Base-by-base conservation (phyloP, 2,113 vertebrate species). In the Aptenodytes forsteri region DNA sequence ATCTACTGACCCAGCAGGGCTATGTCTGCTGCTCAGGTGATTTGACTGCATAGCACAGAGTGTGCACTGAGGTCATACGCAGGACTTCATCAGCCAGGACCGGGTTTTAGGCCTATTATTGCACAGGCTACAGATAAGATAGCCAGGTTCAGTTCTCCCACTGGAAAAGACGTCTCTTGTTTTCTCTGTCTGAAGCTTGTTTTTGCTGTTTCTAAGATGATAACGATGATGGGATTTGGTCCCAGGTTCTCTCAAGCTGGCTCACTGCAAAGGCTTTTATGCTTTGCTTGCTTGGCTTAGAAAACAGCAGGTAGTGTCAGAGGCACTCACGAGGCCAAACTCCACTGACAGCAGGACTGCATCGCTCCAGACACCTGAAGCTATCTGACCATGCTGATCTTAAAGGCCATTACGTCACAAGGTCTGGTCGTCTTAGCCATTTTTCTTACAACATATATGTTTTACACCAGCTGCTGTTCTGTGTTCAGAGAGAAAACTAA, bases 21-120 rank as follows among this genome's bases (percentile, higher is more conserved):
- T 87, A 66, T 50, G 92, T 54, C 93, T 93, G 96, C 96, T 82
- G 94, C 96, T 87, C 90, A 94, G 92, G 91, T 52, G 93, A 87
- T 71, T 80, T 50, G 95, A 83, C 83, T 87, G 87, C 92, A 62
- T 36, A 40, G 92, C 86, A 49, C 91, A 77, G 73, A 80, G 79
- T 71, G 89, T 61, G 92, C 80, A 4, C 32, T 85, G 87, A 95
- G 96, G 93, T 94, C 91, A 52, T 7, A 36, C 26, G 6, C 23
- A 11, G 59, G 40, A 10, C 32, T 38, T 26, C 26, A 5, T 10
- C 22, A 14, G 36, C 26, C 32, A 30, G 25, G 25, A 50, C 30
- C 1, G 1, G 30, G 9, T 26, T 61, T 27, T 32, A 36, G 34
- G 22, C 16, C 8, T 10, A 8, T 18, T 30, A 50, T 5, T 7